A percentile compares a stretch with the other conserved stretches of the same genome.
Conservation (phyloP, 1,140 invertebrate genomes). For the Drosophila nikananu region DNA sequence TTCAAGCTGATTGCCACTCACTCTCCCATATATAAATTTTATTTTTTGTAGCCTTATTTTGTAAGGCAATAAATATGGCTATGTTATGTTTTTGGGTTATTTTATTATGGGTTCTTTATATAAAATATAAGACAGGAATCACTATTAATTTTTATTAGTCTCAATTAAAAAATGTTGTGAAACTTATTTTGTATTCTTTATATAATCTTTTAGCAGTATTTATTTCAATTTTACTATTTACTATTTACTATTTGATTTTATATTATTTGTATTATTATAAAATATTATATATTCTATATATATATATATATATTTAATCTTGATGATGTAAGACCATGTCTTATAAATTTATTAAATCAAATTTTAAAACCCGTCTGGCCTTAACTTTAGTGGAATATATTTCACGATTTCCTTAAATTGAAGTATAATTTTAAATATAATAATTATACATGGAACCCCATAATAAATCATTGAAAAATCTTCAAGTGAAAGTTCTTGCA, state of each 20-base stretch:
- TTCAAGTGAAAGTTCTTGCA: too few relatives aligned
- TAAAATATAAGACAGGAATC: neutral
- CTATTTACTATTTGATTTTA: too few relatives aligned
- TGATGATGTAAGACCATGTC: too few relatives aligned
- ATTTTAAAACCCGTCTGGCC: too few relatives aligned
- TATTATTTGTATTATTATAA: too few relatives aligned
- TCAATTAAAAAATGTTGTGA: too few relatives aligned
- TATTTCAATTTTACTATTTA: too few relatives aligned
- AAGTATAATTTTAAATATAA: neutral
- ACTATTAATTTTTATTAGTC: neutral
- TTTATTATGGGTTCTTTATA: neutral
- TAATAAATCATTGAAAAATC: neutral
- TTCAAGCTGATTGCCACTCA: slow-evolving; percentile 58
- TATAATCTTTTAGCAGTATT: too few relatives aligned
- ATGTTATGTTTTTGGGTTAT: neutral
- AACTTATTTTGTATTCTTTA: too few relatives aligned
- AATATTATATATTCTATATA: too few relatives aligned
- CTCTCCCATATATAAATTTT: neutral
- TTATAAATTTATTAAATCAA: too few relatives aligned
- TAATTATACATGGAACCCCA: neutral
- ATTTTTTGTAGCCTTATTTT: slow-evolving; percentile 3
- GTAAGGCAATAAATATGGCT: neutral
- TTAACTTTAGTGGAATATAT: neutral
- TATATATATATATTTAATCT: too few relatives aligned
- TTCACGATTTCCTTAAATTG: neutral